Conservation (phyloP, 2,888 invertebrate species). For the Amblyjoppa proteus region DNA sequence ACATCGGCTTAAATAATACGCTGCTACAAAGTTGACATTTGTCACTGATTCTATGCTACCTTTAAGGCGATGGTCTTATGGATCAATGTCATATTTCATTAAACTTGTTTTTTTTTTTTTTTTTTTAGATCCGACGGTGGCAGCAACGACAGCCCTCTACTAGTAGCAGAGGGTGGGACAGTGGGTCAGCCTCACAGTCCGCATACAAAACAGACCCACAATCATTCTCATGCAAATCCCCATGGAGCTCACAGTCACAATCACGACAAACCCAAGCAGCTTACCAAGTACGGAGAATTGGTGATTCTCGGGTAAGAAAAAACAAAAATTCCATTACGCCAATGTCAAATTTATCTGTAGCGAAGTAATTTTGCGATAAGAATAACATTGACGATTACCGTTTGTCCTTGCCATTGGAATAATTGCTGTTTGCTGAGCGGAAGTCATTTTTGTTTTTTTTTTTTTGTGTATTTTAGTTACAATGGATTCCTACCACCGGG, state of each 20-base stretch:
- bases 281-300: constrained; percentile 96
- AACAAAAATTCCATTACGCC: background rate
- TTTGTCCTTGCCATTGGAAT: background rate
- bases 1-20: background rate
- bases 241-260: constrained; percentile 86
- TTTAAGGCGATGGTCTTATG: background rate
- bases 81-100: background rate
- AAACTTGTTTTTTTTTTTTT: constrained; percentile 23
- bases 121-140: constrained; percentile 83
- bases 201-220: constrained; percentile 82
- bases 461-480: constrained; percentile 88
- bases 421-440: background rate
- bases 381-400: background rate
- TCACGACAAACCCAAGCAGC: constrained; percentile 92
- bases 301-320: constrained; percentile 94
- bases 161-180: constrained; percentile 83
- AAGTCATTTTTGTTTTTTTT: background rate
- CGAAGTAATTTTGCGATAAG: background rate
- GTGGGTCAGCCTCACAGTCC: constrained; percentile 84
- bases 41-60: background rate
- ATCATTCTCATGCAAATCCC: constrained; percentile 79
- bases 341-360: background rate
- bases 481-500: constrained; percentile 97
- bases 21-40: background rate
- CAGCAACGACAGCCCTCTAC: constrained; percentile 84